Percentiles rank a stretch among this genome's conserved stretches.
Conservation (phyloP, 2,797 vertebrate genomes). For the Dendrocincla tyrannina region DNA sequence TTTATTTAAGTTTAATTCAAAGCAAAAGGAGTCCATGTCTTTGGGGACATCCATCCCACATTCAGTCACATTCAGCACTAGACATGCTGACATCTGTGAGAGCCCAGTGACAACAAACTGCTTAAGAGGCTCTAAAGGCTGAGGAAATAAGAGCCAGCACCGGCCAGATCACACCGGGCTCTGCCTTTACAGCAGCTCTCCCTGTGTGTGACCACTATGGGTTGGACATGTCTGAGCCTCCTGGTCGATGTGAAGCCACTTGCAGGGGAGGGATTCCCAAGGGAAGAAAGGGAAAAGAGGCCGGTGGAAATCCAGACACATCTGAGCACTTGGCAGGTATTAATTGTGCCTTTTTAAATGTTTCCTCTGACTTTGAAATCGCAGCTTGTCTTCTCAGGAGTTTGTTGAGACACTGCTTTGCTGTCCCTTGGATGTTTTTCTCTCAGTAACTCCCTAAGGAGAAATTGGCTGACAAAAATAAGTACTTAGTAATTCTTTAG, state of each 20-base stretch:
- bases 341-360: not conserved
- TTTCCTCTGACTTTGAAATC: not conserved
- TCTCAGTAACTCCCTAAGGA: not conserved
- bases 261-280: not conserved
- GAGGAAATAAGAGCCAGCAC: not conserved
- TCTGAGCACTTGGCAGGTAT: not conserved
- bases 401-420: not conserved
- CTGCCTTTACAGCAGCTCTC: not conserved
- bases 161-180: not conserved
- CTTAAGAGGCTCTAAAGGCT: not conserved
- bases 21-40: not conserved
- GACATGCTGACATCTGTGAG: not conserved
- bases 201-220: not conserved
- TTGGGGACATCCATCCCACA: not conserved
- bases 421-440: not conserved
- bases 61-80: not conserved
- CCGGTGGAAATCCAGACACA: not conserved
- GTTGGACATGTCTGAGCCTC: not conserved
- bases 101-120: not conserved
- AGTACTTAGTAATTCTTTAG: not conserved
- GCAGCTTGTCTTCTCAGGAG: not conserved
- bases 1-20: not conserved
- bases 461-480: not conserved
- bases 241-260: rapidly evolving
- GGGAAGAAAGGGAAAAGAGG: not conserved